These are phyloP conservation scores for Perithous albicinctus DNA, from an alignment of 2,888 invertebrate species.

Conservation along the genomic window DNA sequence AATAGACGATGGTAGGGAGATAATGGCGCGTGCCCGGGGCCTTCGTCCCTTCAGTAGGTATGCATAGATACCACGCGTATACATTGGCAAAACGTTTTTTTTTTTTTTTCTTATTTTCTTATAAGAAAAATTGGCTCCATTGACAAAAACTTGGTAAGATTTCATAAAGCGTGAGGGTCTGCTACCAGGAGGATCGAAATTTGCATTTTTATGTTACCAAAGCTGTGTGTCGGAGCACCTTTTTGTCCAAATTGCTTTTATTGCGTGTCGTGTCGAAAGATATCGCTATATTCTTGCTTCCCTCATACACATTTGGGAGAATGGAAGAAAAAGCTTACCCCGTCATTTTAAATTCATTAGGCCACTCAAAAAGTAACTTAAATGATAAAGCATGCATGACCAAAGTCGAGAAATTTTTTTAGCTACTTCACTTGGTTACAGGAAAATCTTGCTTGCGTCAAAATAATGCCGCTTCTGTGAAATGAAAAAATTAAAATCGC, in stretches of 20 bases:
- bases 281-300: constrained; percentile 30
- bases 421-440: constrained; percentile 28
- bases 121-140: constrained; percentile 32
- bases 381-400: constrained; percentile 73
- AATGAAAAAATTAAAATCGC: no score
- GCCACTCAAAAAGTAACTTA: constrained; percentile 72
- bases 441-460: constrained; percentile 22
- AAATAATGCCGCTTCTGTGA: constrained; percentile 21
- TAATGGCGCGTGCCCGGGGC: constrained; percentile 70
- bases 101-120: neutral
- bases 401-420: constrained; percentile 44
- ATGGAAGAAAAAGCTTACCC: constrained; percentile 69
- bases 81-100: neutral
- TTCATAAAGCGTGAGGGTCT: constrained; percentile 10
- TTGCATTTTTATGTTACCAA: constrained; percentile 66
- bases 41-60: constrained; percentile 24
- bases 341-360: constrained; percentile 82
- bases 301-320: constrained; percentile 29
- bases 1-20: constrained; percentile 58
- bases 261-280: constrained; percentile 20
- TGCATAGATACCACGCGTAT: constrained; percentile 9
- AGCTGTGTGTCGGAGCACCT: constrained; percentile 26
- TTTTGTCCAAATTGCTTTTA: constrained; percentile 55
- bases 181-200: constrained; percentile 33
- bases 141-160: constrained; percentile 42